Base-by-base conservation (phyloP, 2,797 vertebrate genomes). In the Dendrocincla fuliginosa region DNA sequence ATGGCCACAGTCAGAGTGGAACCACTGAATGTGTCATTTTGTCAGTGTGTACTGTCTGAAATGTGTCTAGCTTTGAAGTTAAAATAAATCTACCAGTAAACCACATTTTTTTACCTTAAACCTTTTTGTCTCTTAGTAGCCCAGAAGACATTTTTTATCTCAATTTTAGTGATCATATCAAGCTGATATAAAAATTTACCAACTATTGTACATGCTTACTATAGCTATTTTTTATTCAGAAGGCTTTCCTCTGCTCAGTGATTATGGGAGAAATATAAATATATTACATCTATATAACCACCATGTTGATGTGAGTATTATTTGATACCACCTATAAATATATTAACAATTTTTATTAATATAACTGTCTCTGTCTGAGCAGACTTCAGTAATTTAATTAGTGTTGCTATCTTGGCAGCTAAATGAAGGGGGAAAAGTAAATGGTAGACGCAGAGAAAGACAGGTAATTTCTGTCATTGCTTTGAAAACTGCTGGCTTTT, bases 401-500 rank as follows among this genome's bases (percentile, higher is more conserved):
- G 23, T 87, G 71, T 71, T 90, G 42, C 65, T 61, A 44, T 33
- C 57, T 78, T 78, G 50, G 10, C 35, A 86, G 61, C 23, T 81
- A 52, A 94, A 73, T 13, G 5, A 60, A 52, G 19, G 9, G 13
- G 32, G 37, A 23, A 42, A 57, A 75, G 32, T 35, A 61, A 61
- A 52, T 24, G 8, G 25, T 67, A 71, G 61, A 15, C 33, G 46
- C 5, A 49, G 33, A 85, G 23, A 75, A 81, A 8, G 24, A 18
- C 44, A 78, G 42, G 63, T 57, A 60, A 83, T 92, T 84, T 92
- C 49, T 87, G 30, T 50, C 25, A 37, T 25, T 80, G 4, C 53
- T 92, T 70, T 83, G 81, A 87, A 87, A 96, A 57, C n/a, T 57
- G 16, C 32, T 84, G 57, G 10, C 30, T 85, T 94, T 85, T 92